phyloP scores from a whole-genome alignment of 2,113 vertebrate genomes.

The Steatornis caripensis region DNA sequence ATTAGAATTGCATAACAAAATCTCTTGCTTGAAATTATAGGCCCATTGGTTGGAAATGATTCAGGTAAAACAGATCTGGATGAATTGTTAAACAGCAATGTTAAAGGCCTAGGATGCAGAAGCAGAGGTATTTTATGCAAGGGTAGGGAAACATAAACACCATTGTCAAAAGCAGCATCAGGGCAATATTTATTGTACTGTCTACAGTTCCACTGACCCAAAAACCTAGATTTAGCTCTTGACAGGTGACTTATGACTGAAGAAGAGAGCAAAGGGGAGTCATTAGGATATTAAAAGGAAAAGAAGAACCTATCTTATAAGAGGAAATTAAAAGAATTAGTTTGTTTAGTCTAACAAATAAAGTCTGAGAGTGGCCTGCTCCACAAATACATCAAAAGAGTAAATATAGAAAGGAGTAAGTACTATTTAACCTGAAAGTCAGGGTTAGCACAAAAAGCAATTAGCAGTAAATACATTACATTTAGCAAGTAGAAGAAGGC shows the following conservation, averaged over 20 bases:
- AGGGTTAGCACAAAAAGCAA: not conserved
- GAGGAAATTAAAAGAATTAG: not conserved
- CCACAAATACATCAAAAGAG: not conserved
- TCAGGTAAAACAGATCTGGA: not conserved
- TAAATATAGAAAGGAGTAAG: not conserved
- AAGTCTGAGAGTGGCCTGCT: not conserved
- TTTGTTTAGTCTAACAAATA: constrained; percentile 19
- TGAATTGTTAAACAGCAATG: not conserved
- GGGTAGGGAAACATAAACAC: not conserved
- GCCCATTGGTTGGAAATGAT: not conserved
- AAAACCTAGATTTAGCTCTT: not conserved
- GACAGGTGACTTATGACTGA: not conserved
- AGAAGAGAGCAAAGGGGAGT: not conserved
- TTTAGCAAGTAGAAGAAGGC: not conserved
- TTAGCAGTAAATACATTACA: not conserved
- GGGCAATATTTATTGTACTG: not conserved
- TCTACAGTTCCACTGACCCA: not conserved
- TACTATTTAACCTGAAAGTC: not conserved
- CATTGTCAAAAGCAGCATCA: not conserved
- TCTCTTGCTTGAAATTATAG: not conserved
- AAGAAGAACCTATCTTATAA: not conserved
- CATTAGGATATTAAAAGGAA: not conserved
- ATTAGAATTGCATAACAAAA: not conserved
- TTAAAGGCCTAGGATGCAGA: not conserved
- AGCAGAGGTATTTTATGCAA: not conserved